Base-by-base conservation (phyloP, 2,113 vertebrate genomes). In the Percina caprodes region DNA sequence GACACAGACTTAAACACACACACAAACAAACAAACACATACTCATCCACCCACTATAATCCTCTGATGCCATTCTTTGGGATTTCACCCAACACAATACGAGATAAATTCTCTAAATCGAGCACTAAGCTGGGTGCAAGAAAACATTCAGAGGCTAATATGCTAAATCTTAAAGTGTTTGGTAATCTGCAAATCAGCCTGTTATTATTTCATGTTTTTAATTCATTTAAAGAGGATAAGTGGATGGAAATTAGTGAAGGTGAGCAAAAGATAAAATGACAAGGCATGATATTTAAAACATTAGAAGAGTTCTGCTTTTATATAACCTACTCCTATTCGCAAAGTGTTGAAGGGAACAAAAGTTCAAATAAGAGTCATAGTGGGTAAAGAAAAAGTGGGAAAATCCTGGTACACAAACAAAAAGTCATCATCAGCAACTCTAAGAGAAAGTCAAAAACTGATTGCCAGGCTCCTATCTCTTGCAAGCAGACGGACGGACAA, bases 41-140 rank as follows among this genome's bases (percentile, higher is more conserved):
- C 42, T 63, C 69, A 84, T 73, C 62, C 55, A 78, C 48, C 72
- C 86, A 81, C 59, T 16, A 48, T 88, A 91, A 90, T 87, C 76
- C 84, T 86, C 69, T 49, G 62, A 85, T 82, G 54, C 76, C 67
- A 67, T 86, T 81, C 61, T 87, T 73, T 68, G 56, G 86, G 73
- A 86, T 81, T 89, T 76, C 55, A 86, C 71, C 52, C 30, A 78
- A 80, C 87, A 74, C 63, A 87, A 83, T 74, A 61, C 9, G 15
- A 86, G 63, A 87, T 77, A 65, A 80, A 91, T 80, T 87, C 74
- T 73, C 70, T 49, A 82, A 90, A 91, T 86, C 35, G 18, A 63
- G 62, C 45, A 18, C 80, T 72, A 85, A 83, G 78, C 82, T 74
- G 63, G 69, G 73, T 74, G 56, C 69, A 80, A 74, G 60, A 83